Conservation (phyloP, 2,113 vertebrate genomes). For the Panthera tigris region DNA sequence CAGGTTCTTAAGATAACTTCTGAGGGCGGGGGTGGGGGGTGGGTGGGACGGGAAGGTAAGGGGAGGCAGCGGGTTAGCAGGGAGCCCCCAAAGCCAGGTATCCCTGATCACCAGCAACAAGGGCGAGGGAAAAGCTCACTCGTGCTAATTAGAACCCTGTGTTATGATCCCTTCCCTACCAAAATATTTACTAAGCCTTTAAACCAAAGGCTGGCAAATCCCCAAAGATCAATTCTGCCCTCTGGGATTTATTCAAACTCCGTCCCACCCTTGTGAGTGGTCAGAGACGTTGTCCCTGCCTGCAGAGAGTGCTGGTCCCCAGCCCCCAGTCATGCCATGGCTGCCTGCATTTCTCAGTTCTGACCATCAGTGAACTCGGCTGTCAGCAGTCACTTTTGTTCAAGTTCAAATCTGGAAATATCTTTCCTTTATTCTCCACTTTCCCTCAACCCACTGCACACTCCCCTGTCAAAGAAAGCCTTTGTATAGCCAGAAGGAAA, state of each 20-base stretch:
- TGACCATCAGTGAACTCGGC: neutral
- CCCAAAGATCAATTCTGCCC: neutral
- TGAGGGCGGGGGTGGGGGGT: accelerated
- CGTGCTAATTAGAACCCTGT: neutral
- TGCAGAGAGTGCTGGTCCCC: accelerated
- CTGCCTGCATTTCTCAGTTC: neutral
- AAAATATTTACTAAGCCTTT: neutral
- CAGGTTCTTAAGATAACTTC: neutral
- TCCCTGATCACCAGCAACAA: neutral
- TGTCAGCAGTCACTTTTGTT: neutral
- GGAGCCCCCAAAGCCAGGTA: neutral
- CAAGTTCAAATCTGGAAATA: neutral
- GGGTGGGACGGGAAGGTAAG: accelerated
- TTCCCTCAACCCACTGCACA: neutral
- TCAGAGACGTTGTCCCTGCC: accelerated
- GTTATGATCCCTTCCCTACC: neutral
- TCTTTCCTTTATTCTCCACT: neutral
- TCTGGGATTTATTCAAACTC: neutral
- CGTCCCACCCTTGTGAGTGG: neutral
- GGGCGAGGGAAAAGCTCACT: neutral
- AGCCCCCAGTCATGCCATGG: neutral
- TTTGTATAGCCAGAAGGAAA: neutral
- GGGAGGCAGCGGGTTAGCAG: neutral
- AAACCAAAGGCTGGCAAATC: neutral
- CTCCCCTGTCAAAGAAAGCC: neutral